A percentile compares a stretch with the other conserved stretches of the same genome.
These are phyloP conservation scores for Sycophila sp. DNA, from an alignment of 1,140 invertebrate species.

Conservation along the genomic window DNA sequence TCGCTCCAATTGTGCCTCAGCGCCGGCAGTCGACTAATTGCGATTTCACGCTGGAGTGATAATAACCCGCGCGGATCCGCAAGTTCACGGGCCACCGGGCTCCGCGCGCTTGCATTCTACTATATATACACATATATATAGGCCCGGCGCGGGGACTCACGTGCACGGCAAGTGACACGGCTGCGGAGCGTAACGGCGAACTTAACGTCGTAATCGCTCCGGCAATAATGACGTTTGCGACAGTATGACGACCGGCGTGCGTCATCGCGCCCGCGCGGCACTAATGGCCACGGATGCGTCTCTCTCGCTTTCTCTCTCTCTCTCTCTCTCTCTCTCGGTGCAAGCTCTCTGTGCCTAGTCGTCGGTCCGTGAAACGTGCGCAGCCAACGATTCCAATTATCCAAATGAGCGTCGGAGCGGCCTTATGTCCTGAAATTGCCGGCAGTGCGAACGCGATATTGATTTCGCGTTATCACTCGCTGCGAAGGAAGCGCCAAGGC, in stretches of 20 bases:
- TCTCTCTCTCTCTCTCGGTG: too few relatives aligned
- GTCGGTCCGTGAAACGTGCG: conserved; percentile 57
- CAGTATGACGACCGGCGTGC: conserved; percentile 46
- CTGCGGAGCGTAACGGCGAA: conserved; percentile 10
- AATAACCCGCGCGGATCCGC: not conserved
- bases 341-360: too few relatives aligned
- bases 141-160: too few relatives aligned
- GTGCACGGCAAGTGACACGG: not conserved
- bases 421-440: too few relatives aligned
- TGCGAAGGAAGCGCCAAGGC: too few relatives aligned
- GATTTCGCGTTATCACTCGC: not conserved
- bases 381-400: conserved; percentile 62
- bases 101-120: not conserved
- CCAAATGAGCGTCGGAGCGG: conserved; percentile 50
- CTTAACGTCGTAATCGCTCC: conserved; percentile 42
- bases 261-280: not conserved
- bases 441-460: conserved; percentile 12
- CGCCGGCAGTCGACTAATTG: too few relatives aligned
- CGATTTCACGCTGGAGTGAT: conserved; percentile 1
- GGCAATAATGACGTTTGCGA: conserved; percentile 56
- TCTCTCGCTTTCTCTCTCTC: too few relatives aligned
- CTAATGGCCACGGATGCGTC: not conserved
- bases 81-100: not conserved
- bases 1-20: too few relatives aligned
- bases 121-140: too few relatives aligned